Evolutionary conservation across 2,888 invertebrate genomes (phyloP).

Genomic region (Nemotelus nigrinus): DNA sequence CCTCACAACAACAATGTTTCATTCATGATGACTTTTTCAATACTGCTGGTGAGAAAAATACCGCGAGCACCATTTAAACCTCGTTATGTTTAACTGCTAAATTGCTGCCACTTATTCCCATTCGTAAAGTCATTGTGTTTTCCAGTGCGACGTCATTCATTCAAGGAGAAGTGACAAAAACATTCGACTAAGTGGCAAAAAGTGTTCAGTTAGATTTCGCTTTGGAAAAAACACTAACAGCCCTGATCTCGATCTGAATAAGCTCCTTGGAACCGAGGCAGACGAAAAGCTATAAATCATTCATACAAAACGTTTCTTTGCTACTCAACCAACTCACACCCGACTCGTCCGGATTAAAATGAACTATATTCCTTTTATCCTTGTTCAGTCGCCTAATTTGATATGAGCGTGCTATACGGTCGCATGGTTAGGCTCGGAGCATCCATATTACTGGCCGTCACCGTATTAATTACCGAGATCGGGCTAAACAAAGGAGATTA

Average conservation of each 20-base stretch:
- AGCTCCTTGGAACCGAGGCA: slow-evolving; percentile 21
- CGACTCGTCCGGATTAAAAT: slow-evolving; percentile 14
- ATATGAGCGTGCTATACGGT: slow-evolving; percentile 32
- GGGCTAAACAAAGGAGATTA: slow-evolving; percentile 1
- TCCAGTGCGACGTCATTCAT: slow-evolving; percentile 8
- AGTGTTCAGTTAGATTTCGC: slow-evolving; percentile 17
- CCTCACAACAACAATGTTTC: too few species aligned
- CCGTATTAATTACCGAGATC: slow-evolving; percentile 29
- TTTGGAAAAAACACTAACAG: slow-evolving; percentile 23
- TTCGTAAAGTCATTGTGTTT: slow-evolving; percentile 11
- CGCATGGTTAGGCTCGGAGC: background rate
- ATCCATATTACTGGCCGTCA: slow-evolving; percentile 1
- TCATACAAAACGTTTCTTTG: slow-evolving; percentile 20
- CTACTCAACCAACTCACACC: background rate
- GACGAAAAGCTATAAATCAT: slow-evolving; percentile 33
- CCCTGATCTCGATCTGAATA: slow-evolving; percentile 25
- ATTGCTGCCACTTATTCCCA: slow-evolving; percentile 21
- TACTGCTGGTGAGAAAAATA: background rate
- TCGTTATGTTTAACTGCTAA: slow-evolving; percentile 6
- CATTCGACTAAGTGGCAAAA: slow-evolving; percentile 37
- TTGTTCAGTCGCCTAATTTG: slow-evolving; percentile 25
- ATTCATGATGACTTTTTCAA: too few species aligned
- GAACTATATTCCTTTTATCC: slow-evolving; percentile 32
- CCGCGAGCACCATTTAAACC: background rate
- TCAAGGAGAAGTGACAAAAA: slow-evolving; percentile 23